Percentiles rank a stretch among this genome's conserved stretches.
Evolutionary conservation across 2,797 vertebrate species (phyloP).

Genomic region (Lacerta agilis): DNA sequence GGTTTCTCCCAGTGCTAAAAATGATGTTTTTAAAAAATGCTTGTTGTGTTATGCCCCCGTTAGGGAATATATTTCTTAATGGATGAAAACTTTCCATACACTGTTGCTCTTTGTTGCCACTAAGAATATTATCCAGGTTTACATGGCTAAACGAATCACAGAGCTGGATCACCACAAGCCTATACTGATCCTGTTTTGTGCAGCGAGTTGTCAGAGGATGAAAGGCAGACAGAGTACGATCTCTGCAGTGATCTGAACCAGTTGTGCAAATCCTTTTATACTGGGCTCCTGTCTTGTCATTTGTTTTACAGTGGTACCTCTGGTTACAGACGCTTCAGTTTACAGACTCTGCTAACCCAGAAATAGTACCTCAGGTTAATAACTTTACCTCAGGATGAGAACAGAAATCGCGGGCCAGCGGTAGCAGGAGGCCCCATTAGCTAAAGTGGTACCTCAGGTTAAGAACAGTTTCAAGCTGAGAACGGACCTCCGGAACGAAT

Average conservation of each 20-base stretch:
- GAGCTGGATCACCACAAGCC: neutral
- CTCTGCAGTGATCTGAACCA: neutral
- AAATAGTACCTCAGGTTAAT: too few species aligned
- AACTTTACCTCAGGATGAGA: too few species aligned
- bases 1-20: neutral
- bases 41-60: conserved; percentile 38
- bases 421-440: too few species aligned
- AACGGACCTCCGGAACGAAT: too few species aligned
- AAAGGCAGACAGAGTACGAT: neutral
- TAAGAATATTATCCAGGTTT: neutral
- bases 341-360: too few species aligned
- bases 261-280: neutral
- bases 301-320: neutral
- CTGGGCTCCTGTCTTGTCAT: neutral
- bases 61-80: conserved; percentile 21
- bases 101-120: neutral
- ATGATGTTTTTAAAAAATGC: conserved; percentile 24
- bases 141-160: neutral
- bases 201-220: neutral
- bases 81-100: neutral
- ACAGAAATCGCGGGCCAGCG: too few species aligned
- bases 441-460: too few species aligned
- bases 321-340: too few species aligned
- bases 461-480: too few species aligned
- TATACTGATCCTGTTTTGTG: neutral